Evolutionary conservation across 2,797 vertebrate genomes (phyloP).

Genomic region (Hipposideros larvatus): DNA sequence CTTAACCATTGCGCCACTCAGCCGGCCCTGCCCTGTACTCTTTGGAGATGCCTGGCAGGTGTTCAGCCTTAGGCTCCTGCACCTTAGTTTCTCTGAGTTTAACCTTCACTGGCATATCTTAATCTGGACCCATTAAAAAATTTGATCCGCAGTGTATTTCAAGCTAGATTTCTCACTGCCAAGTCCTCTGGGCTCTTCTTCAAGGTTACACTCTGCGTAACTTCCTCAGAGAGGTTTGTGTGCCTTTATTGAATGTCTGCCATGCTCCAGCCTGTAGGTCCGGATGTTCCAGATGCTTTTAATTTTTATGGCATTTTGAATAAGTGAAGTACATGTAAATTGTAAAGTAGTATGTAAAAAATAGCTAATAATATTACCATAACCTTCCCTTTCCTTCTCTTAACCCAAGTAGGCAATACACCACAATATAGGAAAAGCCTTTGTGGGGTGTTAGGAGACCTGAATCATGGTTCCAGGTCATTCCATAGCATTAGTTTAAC

Average conservation of each 20-base stretch:
- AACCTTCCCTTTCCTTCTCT: background rate
- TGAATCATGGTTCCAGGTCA: background rate
- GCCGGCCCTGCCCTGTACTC: background rate
- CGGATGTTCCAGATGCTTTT: constrained; percentile 16
- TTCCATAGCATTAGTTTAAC: background rate
- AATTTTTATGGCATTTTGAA: constrained; percentile 13
- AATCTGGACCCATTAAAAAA: background rate
- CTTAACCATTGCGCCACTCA: no score
- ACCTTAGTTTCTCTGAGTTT: constrained; percentile 9
- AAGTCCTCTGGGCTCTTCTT: background rate
- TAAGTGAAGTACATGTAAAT: background rate
- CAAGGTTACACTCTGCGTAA: background rate
- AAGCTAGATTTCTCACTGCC: constrained; percentile 13
- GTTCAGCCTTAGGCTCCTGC: background rate
- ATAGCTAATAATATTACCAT: background rate
- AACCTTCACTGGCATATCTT: background rate
- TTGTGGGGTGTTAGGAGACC: background rate
- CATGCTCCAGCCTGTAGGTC: background rate
- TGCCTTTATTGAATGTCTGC: background rate
- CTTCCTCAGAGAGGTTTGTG: background rate
- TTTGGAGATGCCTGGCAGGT: background rate
- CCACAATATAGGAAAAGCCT: background rate
- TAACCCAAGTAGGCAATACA: background rate
- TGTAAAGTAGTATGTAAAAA: constrained; percentile 8
- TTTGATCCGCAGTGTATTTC: background rate